Evolutionary conservation across 2,113 vertebrate species (phyloP).

Genomic region (Zosterops lateralis): DNA sequence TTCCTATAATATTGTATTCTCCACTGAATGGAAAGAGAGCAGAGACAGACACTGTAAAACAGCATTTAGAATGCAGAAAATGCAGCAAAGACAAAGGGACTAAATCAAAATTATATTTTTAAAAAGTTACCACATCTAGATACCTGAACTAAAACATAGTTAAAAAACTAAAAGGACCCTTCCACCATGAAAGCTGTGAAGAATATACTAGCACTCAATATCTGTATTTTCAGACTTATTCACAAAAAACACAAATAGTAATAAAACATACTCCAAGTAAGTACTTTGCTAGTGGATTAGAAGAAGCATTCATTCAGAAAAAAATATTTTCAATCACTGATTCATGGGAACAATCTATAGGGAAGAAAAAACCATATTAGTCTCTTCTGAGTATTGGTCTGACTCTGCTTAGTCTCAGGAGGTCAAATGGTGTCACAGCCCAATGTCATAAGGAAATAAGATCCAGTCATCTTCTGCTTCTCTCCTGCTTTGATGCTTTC

Average conservation of each 20-base stretch:
- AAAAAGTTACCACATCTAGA: neutral
- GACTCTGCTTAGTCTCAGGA: neutral
- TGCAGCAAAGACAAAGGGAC: neutral
- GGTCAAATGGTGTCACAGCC: neutral
- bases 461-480: neutral
- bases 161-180: neutral
- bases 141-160: neutral
- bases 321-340: neutral
- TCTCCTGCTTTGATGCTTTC: neutral
- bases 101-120: neutral
- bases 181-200: neutral
- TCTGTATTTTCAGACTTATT: neutral
- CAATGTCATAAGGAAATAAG: slow-evolving; percentile 35
- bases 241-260: neutral
- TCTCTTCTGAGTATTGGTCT: neutral
- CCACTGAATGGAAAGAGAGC: neutral
- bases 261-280: neutral
- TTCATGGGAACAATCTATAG: neutral
- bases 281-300: neutral
- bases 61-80: neutral
- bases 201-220: neutral
- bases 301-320: neutral
- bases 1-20: neutral
- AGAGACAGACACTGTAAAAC: neutral
- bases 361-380: neutral